Evolutionary conservation across 2,888 invertebrate genomes (phyloP).

Genomic region (Phragmatobia fuliginosa): DNA sequence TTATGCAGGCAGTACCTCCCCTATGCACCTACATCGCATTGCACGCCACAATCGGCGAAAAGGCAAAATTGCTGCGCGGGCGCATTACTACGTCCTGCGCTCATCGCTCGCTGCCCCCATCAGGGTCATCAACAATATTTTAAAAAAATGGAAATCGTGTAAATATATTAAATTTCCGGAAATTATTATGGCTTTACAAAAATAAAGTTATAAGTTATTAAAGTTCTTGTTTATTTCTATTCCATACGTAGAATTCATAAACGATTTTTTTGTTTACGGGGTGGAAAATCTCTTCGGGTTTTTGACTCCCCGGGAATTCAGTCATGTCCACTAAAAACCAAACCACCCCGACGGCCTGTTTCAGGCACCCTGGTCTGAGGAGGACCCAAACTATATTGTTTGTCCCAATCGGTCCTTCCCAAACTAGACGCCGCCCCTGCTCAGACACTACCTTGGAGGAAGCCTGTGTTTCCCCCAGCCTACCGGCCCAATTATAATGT

Average conservation of each 20-base stretch:
- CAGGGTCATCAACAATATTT: conserved; percentile 19
- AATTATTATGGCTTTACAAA: background rate
- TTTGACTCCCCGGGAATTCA: too few relatives aligned
- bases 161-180: background rate
- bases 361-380: too few relatives aligned
- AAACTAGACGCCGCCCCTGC: too few relatives aligned
- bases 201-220: background rate
- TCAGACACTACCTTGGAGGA: too few relatives aligned
- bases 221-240: background rate
- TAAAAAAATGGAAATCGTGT: background rate
- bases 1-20: conserved; percentile 62
- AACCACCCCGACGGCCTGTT: too few relatives aligned
- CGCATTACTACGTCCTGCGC: conserved; percentile 56
- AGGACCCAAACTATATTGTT: too few relatives aligned
- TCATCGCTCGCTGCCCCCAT: conserved; percentile 18
- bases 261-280: too few relatives aligned
- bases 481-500: too few relatives aligned
- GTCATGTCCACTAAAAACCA: too few relatives aligned
- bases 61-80: conserved; percentile 65
- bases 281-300: too few relatives aligned
- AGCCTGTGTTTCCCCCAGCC: too few relatives aligned
- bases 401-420: too few relatives aligned
- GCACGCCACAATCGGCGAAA: conserved; percentile 71
- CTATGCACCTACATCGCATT: conserved; percentile 53
- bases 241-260: background rate